Percentiles rank a stretch among this genome's conserved stretches.
These are phyloP conservation scores for Apodemia mormo DNA, from an alignment of 2,888 invertebrate species.

Conservation along the genomic window DNA sequence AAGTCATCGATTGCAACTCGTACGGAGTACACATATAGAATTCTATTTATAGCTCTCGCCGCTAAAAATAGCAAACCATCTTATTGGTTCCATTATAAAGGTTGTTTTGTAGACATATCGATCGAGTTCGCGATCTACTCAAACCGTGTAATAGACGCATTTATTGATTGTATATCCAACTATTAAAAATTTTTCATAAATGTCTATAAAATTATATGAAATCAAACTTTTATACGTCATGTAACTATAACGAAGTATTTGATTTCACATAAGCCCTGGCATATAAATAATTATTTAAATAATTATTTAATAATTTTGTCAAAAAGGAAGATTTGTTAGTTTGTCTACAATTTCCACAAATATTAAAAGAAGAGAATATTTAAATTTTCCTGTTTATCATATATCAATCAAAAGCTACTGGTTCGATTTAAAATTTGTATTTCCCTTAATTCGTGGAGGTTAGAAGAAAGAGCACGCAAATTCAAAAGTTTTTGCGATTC, in stretches of 20 bases:
- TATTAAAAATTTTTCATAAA: not conserved
- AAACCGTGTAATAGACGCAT: constrained; percentile 15
- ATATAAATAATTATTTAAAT: not conserved
- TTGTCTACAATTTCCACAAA: too few species aligned
- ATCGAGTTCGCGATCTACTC: constrained; percentile 13
- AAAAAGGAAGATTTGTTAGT: too few species aligned
- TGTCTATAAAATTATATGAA: not conserved
- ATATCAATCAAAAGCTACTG: too few species aligned
- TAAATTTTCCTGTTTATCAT: too few species aligned
- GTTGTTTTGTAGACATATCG: constrained; percentile 12
- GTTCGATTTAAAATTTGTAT: too few species aligned
- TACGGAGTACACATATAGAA: constrained; percentile 23
- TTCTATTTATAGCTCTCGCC: constrained; percentile 22
- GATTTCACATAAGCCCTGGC: not conserved
- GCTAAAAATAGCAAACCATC: constrained; percentile 19
- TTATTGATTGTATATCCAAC: not conserved
- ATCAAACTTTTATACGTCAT: not conserved
- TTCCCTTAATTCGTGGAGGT: too few species aligned
- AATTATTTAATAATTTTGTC: not conserved
- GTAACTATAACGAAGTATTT: not conserved
- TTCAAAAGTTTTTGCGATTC: too few species aligned
- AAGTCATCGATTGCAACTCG: constrained; percentile 24
- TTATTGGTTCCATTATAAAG: constrained; percentile 14
- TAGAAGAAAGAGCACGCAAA: too few species aligned
- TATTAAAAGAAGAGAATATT: too few species aligned